Conservation (phyloP, 2,113 vertebrate species). For the Trematomus loennbergii region DNA sequence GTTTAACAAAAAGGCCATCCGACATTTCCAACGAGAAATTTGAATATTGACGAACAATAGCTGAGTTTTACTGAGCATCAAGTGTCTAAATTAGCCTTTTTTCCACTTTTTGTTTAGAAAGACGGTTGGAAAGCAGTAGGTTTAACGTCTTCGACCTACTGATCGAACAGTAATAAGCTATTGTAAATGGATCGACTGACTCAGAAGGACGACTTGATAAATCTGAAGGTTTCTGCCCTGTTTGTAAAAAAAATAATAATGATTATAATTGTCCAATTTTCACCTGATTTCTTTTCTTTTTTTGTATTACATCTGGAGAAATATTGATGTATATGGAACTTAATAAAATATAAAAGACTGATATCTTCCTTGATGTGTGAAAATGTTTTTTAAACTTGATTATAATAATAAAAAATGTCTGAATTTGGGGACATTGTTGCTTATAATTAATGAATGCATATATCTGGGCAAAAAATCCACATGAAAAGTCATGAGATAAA, state of each 20-base stretch:
- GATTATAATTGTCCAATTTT: constrained; percentile 82
- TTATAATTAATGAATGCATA: background rate
- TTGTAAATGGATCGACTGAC: constrained; percentile 75
- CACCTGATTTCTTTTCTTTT: constrained; percentile 73
- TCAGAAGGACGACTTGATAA: constrained; percentile 87
- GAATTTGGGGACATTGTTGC: background rate
- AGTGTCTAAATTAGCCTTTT: constrained; percentile 57
- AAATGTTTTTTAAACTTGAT: no score
- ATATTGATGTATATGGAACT: constrained; percentile 89
- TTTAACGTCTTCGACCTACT: constrained; percentile 64
- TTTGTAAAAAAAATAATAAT: constrained; percentile 93
- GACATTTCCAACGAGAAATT: constrained; percentile 73
- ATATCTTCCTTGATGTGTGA: constrained; percentile 33
- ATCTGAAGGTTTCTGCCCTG: constrained; percentile 95
- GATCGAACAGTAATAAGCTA: constrained; percentile 66
- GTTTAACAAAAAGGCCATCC: constrained; percentile 51
- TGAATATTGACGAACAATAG: constrained; percentile 29
- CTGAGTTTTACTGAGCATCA: constrained; percentile 61
- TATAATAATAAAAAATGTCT: background rate
- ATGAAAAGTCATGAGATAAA: no score
- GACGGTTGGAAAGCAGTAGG: constrained; percentile 60
- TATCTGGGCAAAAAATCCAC: no score
- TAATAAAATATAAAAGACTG: constrained; percentile 82
- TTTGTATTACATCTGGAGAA: constrained; percentile 86
- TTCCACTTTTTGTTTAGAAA: constrained; percentile 63